Evolutionary conservation across 2,797 vertebrate genomes (phyloP).

Genomic region (Karalla daura): DNA sequence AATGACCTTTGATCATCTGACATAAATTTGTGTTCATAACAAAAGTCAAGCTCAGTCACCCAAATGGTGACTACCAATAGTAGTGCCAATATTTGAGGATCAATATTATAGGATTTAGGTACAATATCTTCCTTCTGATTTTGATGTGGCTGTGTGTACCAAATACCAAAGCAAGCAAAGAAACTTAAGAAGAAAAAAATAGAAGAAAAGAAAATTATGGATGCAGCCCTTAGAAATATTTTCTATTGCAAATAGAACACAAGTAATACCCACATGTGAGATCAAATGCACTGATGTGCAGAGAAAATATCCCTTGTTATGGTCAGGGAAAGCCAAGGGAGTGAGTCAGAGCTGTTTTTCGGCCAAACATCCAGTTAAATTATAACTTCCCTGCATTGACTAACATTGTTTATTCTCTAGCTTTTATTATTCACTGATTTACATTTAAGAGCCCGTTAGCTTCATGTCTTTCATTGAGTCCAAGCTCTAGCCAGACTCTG

Average conservation of each 20-base stretch:
- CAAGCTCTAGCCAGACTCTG: no score
- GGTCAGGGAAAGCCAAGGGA: conserved; percentile 7
- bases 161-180: no score
- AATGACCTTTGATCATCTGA: no score
- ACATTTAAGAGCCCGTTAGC: conserved; percentile 51
- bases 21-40: no score
- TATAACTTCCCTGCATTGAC: neutral
- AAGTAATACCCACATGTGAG: neutral
- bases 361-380: conserved; percentile 18
- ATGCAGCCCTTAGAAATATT: neutral
- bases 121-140: no score
- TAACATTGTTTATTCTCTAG: conserved; percentile 44
- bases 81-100: no score
- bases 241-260: neutral
- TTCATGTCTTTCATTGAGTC: conserved; percentile 62
- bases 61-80: no score
- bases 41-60: no score
- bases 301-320: neutral
- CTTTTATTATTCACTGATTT: conserved; percentile 57
- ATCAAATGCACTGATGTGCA: neutral
- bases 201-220: neutral
- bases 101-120: no score
- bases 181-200: no score
- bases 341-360: conserved; percentile 32
- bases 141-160: no score